Conservation (phyloP, 2,888 invertebrate species). For the Stomorhina lunata region DNA sequence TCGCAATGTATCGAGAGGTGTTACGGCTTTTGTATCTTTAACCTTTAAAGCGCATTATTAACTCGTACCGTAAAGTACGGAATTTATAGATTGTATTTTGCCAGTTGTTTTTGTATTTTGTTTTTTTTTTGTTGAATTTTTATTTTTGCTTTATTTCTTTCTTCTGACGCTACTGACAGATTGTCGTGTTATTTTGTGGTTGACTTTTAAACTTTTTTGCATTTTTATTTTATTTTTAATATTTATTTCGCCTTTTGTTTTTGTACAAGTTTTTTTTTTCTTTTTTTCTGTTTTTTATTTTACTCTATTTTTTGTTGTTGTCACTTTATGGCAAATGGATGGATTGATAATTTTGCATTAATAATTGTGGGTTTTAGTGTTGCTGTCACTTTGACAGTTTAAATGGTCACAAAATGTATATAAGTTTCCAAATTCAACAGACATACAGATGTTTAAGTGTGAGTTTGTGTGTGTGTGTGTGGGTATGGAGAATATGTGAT, state of each 20-base stretch:
- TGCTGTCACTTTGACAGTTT: slow-evolving; percentile 43
- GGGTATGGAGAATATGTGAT: background rate
- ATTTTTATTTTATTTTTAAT: slow-evolving; percentile 49
- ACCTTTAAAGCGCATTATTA: slow-evolving; percentile 66
- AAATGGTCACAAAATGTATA: too few species aligned
- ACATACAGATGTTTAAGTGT: background rate
- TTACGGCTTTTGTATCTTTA: slow-evolving; percentile 68
- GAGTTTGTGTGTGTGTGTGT: background rate
- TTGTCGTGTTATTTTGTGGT: slow-evolving; percentile 54
- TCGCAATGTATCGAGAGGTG: slow-evolving; percentile 58
- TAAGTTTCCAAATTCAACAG: background rate
- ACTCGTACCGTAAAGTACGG: slow-evolving; percentile 62
- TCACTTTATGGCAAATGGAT: slow-evolving; percentile 30
- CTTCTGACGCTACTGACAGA: slow-evolving; percentile 28
- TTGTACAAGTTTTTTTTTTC: slow-evolving; percentile 17
- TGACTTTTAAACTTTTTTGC: slow-evolving; percentile 63
- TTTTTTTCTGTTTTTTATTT: slow-evolving; percentile 35
- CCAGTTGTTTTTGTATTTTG: background rate
- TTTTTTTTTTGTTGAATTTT: slow-evolving; percentile 43
- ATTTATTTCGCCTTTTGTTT: slow-evolving; percentile 33
- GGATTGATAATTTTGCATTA: slow-evolving; percentile 59
- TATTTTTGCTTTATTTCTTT: slow-evolving; percentile 29
- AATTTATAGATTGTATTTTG: slow-evolving; percentile 50
- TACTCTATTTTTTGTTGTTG: slow-evolving; percentile 20
- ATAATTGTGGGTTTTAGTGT: slow-evolving; percentile 51